phyloP scores from a whole-genome alignment of 2,113 vertebrate species.

The Marmota monax region DNA sequence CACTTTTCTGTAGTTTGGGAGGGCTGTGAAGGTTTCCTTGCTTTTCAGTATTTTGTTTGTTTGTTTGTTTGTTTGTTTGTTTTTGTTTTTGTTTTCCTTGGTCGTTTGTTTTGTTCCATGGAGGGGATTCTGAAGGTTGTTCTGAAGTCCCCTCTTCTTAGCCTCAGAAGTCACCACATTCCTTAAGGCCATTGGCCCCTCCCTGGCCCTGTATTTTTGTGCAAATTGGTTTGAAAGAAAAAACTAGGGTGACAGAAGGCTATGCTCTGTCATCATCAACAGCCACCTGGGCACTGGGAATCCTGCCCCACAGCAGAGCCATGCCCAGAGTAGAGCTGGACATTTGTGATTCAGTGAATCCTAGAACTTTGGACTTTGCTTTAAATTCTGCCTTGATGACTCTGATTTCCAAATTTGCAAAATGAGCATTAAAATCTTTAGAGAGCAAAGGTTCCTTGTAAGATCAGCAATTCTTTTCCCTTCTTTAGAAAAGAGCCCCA shows the following conservation, averaged over 20 bases:
- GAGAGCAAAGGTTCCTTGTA: constrained; percentile 52
- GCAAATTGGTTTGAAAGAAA: neutral
- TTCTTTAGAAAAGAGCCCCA: constrained; percentile 30
- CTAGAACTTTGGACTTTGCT: neutral
- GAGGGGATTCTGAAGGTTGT: neutral
- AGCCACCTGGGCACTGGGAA: neutral
- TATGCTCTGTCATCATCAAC: neutral
- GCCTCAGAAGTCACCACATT: neutral
- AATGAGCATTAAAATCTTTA: constrained; percentile 57
- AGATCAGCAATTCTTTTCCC: constrained; percentile 61
- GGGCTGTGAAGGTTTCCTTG: neutral
- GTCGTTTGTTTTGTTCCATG: neutral
- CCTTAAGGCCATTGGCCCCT: neutral
- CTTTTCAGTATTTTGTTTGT: neutral
- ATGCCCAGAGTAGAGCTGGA: neutral
- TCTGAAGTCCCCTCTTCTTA: neutral
- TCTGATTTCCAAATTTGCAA: constrained; percentile 40
- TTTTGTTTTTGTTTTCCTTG: too few relatives aligned
- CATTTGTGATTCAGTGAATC: neutral
- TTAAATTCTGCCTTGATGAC: neutral
- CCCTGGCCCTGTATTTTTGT: neutral
- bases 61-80: neutral
- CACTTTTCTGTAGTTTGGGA: neutral
- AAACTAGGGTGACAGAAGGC: neutral
- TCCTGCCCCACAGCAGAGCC: neutral